Percentiles rank a stretch among this genome's conserved stretches.
These are phyloP conservation scores for Abscondita cerata DNA, from an alignment of 2,888 invertebrate species.

Conservation along the genomic window DNA sequence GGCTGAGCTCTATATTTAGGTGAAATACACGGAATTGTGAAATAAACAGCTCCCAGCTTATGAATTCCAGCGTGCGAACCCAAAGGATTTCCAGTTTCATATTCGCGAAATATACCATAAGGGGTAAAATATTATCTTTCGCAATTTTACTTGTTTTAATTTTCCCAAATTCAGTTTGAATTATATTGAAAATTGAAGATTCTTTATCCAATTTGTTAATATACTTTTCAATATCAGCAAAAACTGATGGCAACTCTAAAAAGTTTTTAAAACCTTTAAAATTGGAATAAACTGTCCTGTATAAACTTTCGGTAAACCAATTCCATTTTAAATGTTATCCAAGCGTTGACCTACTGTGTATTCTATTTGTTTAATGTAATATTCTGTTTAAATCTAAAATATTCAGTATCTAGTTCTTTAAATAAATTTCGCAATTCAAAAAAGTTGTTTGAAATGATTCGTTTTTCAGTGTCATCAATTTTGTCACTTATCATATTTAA, in stretches of 20 bases:
- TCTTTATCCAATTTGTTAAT: slow-evolving; percentile 13
- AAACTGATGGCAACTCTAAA: slow-evolving; percentile 23
- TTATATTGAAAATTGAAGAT: slow-evolving; percentile 16
- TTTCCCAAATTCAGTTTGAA: slow-evolving; percentile 29
- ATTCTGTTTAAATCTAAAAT: not conserved
- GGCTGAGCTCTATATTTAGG: slow-evolving; percentile 1
- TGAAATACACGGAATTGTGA: slow-evolving; percentile 9
- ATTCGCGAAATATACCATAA: slow-evolving; percentile 35
- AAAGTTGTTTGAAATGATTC: too few species aligned
- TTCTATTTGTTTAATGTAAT: not conserved
- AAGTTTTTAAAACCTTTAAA: slow-evolving; percentile 20
- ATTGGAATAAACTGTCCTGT: slow-evolving; percentile 18
- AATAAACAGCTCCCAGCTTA: slow-evolving; percentile 31
- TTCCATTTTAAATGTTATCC: not conserved
- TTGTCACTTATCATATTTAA: too few species aligned
- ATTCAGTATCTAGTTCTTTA: not conserved
- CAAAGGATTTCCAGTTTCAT: slow-evolving; percentile 31
- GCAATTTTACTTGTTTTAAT: slow-evolving; percentile 10
- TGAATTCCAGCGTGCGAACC: slow-evolving; percentile 33
- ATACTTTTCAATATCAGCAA: slow-evolving; percentile 17
- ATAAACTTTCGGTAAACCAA: not conserved
- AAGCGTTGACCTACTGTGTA: not conserved
- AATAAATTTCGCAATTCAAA: too few species aligned
- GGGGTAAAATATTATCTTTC: slow-evolving; percentile 30
- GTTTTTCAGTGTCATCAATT: too few species aligned